phyloP scores from a whole-genome alignment of 2,888 invertebrate genomes.

The Synanthedon formicaeformis region DNA sequence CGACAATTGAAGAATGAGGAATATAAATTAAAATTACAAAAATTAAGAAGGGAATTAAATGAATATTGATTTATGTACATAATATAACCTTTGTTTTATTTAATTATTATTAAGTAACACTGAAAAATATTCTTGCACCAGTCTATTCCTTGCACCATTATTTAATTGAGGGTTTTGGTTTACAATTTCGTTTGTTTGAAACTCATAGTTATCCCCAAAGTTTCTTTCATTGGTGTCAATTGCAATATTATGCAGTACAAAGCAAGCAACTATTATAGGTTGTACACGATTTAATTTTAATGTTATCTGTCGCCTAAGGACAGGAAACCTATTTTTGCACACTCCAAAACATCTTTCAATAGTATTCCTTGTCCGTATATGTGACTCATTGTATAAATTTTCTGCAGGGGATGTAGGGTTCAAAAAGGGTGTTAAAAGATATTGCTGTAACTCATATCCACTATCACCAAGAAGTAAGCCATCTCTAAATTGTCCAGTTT shows the following conservation, averaged over 20 bases:
- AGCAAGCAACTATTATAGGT: background rate
- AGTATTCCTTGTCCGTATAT: background rate
- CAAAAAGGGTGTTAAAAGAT: background rate
- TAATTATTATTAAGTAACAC: background rate
- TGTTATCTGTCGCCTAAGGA: background rate
- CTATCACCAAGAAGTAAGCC: background rate
- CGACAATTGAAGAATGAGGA: no score
- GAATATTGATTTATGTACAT: no score
- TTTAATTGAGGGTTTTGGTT: background rate
- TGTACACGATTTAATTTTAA: background rate
- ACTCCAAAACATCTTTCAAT: background rate
- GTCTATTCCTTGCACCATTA: background rate
- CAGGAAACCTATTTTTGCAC: background rate
- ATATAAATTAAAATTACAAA: no score
- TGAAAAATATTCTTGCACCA: background rate
- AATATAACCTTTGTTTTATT: no score
- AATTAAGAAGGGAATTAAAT: no score
- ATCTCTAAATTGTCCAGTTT: background rate
- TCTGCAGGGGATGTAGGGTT: background rate
- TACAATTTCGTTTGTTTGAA: background rate
- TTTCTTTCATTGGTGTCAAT: background rate
- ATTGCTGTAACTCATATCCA: background rate
- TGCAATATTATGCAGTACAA: background rate
- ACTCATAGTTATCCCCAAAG: background rate
- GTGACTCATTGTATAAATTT: background rate